Base-by-base conservation (phyloP, 1,140 invertebrate genomes). In the Plectus sambesii region DNA sequence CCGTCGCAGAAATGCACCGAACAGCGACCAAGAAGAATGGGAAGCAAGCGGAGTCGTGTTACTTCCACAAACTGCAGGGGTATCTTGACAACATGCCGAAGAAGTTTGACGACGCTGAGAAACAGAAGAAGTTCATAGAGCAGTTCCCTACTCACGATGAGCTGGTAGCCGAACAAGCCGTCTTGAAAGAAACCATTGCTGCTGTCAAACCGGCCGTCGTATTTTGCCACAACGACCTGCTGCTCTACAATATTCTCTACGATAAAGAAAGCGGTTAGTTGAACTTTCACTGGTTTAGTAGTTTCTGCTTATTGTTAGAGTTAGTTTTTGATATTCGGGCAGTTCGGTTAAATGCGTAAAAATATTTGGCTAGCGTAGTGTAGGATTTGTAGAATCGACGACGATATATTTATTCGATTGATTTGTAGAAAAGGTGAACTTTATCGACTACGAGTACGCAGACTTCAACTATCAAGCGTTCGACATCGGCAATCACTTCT, bases 381-480 rank as follows among this genome's bases (percentile, higher is more conserved):
- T 24, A 58, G 12, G 15, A 20, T 12, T 39, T 47, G 24, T 9
- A 56, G 9, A 56, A 30, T 29, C 4, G 12, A 30, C 39, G 22
- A 46, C n/a, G 27, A 42, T 47, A 30, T 12, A 45, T 30, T 25
- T 62, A 58, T 6, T 46, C n/a, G 30, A 5, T 45, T 47, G 24
- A 17, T 75, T 75, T 56, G 49, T 61, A 67, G 73, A 73, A 20
- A 59, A 59, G 47, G 80, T 96, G 2, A 81, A 80, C 19, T 97
- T 98, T 69, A 98, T 98, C 61, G 93, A 98, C 73, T 97, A 87
- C 72, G 93, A 98, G 71, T 98, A 98, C 74, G 84, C 85, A 5
- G 82, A 78, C 49, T 81, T 81, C 60, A 98, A 97, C 73, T 92
- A 86, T 74, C 85, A 90, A 72, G 83, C 87, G 1, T 97, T 79